phyloP scores from a whole-genome alignment of 2,888 invertebrate species.

The Noctua janthina region DNA sequence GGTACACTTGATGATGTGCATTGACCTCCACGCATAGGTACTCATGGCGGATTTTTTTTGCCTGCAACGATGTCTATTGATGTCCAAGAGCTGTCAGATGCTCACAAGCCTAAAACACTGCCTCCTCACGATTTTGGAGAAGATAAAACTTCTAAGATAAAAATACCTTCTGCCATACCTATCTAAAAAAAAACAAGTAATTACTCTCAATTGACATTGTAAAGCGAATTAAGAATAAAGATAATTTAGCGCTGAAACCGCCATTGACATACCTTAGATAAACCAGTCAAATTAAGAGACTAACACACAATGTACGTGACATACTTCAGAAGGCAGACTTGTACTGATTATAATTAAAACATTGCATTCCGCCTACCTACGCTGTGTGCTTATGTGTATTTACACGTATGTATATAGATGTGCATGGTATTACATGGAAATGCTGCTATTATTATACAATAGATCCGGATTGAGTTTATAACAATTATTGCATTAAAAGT shows the following conservation, averaged over 20 bases:
- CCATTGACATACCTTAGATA: constrained; percentile 33
- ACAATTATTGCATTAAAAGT: too few relatives aligned
- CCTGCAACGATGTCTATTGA: neutral
- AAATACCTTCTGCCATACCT: neutral
- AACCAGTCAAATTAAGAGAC: constrained; percentile 5
- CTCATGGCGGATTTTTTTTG: neutral
- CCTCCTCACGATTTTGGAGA: neutral
- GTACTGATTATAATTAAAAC: constrained; percentile 23
- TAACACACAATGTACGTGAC: constrained; percentile 23
- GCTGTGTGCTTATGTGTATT: neutral
- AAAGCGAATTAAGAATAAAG: constrained; percentile 1
- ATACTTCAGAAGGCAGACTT: neutral
- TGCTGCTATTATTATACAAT: constrained; percentile 2
- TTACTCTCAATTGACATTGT: constrained; percentile 12
- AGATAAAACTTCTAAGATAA: neutral
- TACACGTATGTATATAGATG: neutral
- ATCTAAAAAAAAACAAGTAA: neutral
- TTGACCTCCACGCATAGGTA: neutral
- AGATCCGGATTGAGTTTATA: neutral
- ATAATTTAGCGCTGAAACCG: constrained; percentile 25
- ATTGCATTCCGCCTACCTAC: constrained; percentile 38
- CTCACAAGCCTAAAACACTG: neutral
- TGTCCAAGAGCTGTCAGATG: neutral
- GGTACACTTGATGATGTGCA: neutral
- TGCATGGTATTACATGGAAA: neutral